Conservation (phyloP, 2,113 vertebrate genomes). For the Dinomys branickii region DNA sequence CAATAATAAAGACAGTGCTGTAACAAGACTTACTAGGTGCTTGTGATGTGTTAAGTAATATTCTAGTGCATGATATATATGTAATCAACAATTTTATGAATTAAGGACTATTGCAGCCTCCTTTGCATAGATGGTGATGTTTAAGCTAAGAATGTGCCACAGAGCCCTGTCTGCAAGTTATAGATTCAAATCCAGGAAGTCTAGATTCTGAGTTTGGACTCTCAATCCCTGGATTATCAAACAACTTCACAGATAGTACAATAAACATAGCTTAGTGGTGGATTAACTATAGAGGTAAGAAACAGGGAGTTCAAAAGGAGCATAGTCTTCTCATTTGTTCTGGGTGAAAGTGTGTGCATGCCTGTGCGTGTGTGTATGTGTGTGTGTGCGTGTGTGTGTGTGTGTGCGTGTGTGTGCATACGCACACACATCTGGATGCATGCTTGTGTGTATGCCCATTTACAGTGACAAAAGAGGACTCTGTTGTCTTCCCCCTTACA, state of each 20-base stretch:
- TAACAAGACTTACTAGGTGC: neutral
- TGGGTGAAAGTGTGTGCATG: neutral
- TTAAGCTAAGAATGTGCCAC: neutral
- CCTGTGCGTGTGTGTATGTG: neutral
- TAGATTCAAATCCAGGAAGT: neutral
- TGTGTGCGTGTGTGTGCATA: neutral
- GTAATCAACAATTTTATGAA: neutral
- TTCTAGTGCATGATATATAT: neutral
- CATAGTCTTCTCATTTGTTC: neutral
- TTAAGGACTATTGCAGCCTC: neutral
- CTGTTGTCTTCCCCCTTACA: neutral
- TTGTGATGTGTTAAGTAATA: neutral
- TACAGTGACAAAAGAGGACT: neutral
- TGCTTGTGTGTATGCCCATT: neutral
- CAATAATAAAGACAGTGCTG: neutral
- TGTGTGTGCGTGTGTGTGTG: neutral
- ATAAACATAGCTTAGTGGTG: neutral
- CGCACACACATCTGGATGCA: too few species aligned
- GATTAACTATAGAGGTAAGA: neutral
- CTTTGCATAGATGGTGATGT: neutral
- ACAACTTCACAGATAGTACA: neutral
- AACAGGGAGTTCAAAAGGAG: neutral
- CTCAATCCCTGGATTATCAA: neutral
- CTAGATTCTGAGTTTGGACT: neutral
- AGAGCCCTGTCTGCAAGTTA: neutral